Percentiles rank a stretch among this genome's conserved stretches.
phyloP scores from a whole-genome alignment of 2,113 vertebrate species.

The Cheilinus undulatus region DNA sequence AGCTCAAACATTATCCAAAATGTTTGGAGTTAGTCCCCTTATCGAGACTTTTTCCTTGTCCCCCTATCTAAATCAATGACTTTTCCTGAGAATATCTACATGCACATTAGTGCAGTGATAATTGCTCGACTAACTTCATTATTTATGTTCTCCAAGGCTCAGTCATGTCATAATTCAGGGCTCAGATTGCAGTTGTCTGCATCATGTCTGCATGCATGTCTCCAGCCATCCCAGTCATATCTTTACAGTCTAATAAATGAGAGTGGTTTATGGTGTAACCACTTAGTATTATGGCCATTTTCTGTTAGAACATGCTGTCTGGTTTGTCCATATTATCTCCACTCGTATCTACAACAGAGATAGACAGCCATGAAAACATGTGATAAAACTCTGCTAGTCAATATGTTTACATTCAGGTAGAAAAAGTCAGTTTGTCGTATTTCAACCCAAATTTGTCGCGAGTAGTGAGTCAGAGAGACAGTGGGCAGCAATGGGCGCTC shows the following conservation, averaged over 20 bases:
- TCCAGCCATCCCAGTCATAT: not conserved
- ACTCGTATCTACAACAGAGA: too few species aligned
- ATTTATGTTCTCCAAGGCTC: not conserved
- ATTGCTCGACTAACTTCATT: not conserved
- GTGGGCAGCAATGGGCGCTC: too few species aligned
- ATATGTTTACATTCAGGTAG: too few species aligned
- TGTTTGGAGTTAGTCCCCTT: too few species aligned
- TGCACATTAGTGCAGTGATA: not conserved
- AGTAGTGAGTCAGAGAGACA: too few species aligned
- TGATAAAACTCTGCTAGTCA: too few species aligned
- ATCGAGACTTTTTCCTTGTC: not conserved
- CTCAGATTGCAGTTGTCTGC: not conserved
- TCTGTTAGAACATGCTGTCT: too few species aligned
- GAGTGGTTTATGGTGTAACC: not conserved
- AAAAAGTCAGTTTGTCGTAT: too few species aligned
- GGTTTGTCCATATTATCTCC: too few species aligned
- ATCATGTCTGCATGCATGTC: not conserved
- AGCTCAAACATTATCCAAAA: not conserved
- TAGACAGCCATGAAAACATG: too few species aligned
- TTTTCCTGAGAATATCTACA: not conserved
- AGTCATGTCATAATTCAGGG: not conserved
- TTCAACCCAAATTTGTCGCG: too few species aligned
- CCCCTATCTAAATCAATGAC: not conserved
- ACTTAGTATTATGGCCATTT: not conserved
- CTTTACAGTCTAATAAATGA: not conserved